These are phyloP conservation scores for Lagopus leucura DNA, from an alignment of 2,113 vertebrate species.

Conservation along the genomic window DNA sequence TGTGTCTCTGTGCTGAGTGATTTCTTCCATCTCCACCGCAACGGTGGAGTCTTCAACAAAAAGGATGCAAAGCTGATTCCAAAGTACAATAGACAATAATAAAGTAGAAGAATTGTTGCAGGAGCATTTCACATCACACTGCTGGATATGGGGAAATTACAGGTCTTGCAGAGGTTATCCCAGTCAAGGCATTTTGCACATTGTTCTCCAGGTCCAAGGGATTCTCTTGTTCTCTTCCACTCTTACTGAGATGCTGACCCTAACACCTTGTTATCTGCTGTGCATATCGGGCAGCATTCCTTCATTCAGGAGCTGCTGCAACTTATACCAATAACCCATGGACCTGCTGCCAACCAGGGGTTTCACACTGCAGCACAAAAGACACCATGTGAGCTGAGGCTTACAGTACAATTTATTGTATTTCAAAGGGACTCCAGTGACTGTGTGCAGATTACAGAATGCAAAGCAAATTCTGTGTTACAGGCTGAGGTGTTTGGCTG, in stretches of 20 bases:
- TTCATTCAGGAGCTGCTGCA: not conserved
- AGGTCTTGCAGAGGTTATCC: not conserved
- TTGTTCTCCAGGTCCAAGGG: not conserved
- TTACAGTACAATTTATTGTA: not conserved
- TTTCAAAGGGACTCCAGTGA: not conserved
- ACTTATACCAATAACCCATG: not conserved
- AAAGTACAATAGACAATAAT: not conserved
- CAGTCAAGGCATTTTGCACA: not conserved
- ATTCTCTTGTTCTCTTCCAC: not conserved
- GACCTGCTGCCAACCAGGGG: not conserved
- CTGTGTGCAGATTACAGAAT: accelerated
- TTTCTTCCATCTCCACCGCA: not conserved
- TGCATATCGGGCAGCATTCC: not conserved
- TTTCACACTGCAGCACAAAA: accelerated
- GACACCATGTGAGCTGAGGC: accelerated
- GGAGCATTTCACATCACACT: not conserved
- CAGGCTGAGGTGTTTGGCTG: not conserved
- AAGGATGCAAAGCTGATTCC: not conserved
- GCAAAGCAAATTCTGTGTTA: not conserved
- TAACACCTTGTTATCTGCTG: not conserved
- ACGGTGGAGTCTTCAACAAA: not conserved
- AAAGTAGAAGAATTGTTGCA: not conserved
- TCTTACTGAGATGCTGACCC: not conserved
- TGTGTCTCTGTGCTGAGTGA: not conserved
- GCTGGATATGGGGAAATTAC: accelerated